Evolutionary conservation across 2,797 vertebrate species (phyloP).

Genomic region (Aulostomus chinensis): DNA sequence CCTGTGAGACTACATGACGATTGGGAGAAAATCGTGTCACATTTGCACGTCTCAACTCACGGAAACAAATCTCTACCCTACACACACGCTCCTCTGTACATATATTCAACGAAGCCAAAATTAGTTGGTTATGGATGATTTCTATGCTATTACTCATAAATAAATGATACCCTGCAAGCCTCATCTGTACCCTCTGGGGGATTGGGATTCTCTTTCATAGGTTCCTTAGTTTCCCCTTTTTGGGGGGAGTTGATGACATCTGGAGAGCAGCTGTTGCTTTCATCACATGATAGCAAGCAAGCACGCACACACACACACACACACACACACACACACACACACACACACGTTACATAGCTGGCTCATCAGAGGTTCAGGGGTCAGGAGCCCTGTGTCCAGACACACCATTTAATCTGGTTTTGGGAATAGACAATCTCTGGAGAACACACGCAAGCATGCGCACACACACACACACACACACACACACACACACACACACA

Average conservation of each 20-base stretch:
- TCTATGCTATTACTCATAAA: too few relatives aligned
- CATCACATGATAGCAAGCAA: constrained; percentile 25
- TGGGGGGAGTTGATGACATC: constrained; percentile 51
- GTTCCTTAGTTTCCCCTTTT: constrained; percentile 11
- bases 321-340: constrained; percentile 7
- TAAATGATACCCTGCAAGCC: constrained; percentile 6
- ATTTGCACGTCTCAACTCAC: too few relatives aligned
- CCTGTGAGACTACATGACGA: too few relatives aligned
- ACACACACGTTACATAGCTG: constrained; percentile 34
- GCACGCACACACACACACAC: constrained; percentile 2
- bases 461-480: constrained; percentile 32
- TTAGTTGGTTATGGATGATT: too few relatives aligned
- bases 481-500: constrained; percentile 13
- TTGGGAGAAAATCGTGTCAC: too few relatives aligned
- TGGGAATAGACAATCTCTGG: constrained; percentile 52
- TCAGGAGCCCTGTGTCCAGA: constrained; percentile 55
- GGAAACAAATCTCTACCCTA: too few relatives aligned
- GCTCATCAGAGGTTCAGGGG: constrained; percentile 44
- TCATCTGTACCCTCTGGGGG: constrained; percentile 14
- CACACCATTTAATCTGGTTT: constrained; percentile 57
- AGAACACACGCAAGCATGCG: constrained; percentile 49
- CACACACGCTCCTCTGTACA: too few relatives aligned
- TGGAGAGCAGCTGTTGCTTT: constrained; percentile 74
- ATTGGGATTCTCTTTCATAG: constrained; percentile 19
- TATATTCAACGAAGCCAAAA: too few relatives aligned